Percentiles rank a stretch among this genome's conserved stretches.
Conservation (phyloP, 2,888 invertebrate genomes). For the Galeopsomyia nigrocyanea region DNA sequence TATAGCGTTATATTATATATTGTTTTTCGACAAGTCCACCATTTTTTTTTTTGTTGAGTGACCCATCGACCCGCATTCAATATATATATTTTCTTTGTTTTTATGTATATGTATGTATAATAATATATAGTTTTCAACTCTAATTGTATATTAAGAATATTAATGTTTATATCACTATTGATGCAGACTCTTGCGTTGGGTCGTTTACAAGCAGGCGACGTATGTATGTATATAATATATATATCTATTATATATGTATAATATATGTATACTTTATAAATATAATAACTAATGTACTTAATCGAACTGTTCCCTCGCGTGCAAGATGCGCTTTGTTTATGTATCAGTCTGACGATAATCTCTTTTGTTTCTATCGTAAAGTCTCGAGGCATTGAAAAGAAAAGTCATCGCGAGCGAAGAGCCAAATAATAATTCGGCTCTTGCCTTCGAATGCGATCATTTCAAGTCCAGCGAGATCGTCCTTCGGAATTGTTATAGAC, state of each 20-base stretch:
- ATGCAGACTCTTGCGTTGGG: constrained; percentile 43
- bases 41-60: neutral
- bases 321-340: constrained; percentile 43
- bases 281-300: constrained; percentile 42
- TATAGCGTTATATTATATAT: constrained; percentile 20
- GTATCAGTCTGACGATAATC: constrained; percentile 43
- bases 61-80: neutral
- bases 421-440: neutral
- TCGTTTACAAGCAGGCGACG: constrained; percentile 41
- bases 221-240: constrained; percentile 3
- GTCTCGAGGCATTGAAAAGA: constrained; percentile 25
- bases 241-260: constrained; percentile 28
- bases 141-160: constrained; percentile 40
- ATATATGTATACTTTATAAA: constrained; percentile 27
- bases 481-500: constrained; percentile 6
- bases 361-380: constrained; percentile 40
- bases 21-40: constrained; percentile 18
- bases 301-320: constrained; percentile 44
- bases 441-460: too few relatives aligned
- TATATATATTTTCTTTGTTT: constrained; percentile 11
- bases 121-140: constrained; percentile 29
- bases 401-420: constrained; percentile 31
- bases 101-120: constrained; percentile 1
- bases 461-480: constrained; percentile 14
- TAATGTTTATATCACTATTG: constrained; percentile 39